Evolutionary conservation across 2,113 vertebrate genomes (phyloP), one percentile per base, ranked within the genome.

Genomic region (Cavia porcellus): DNA sequence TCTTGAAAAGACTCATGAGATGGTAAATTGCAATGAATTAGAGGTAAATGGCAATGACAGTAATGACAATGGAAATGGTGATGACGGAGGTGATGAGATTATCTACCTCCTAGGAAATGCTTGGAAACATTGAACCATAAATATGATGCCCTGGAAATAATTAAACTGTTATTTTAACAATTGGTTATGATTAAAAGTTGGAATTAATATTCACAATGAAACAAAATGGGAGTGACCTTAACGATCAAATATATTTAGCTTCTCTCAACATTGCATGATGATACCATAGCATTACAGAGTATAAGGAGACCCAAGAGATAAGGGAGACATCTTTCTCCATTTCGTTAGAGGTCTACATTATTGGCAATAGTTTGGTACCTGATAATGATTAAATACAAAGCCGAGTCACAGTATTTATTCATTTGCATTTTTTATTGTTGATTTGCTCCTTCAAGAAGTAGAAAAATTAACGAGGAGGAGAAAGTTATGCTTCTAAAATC

Each of bases 161-260:
- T 28, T 85, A 89, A 50, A 91, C 45, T 83, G 88, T 57, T 95
- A n/a, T n/a, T 92, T 55, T 0, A 96, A 61, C 45, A 97, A 95
- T 50, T 95, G 91, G 15, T 3, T 20, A 62, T 42, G 22, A 81
- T 77, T 42, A 86, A 85, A 89, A 90, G 32, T 94, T 70, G 30
- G 64, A 7, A 32, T 32, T 20, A 89, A 35, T 74, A 89, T n/a
- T 64, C 83, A 86, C 84, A 95, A 13, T 68, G 90, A 93, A 70
- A 93, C 30, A 80, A 45, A 74, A 96, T 68, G 42, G 77, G 87
- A 88, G 59, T 85, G 83, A 87, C 24, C 77, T 66, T 74, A 35
- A 1, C 72, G 35, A 83, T 92, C 55, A 77, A 42, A 92, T 64
- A 57, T 28, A 90, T 96, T 52, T 25, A 52, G 45, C 57, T 74